Percentiles rank a stretch among this genome's conserved stretches.
Evolutionary conservation across 2,888 invertebrate species (phyloP).

Genomic region (Lordiphosa andalusiaca): DNA sequence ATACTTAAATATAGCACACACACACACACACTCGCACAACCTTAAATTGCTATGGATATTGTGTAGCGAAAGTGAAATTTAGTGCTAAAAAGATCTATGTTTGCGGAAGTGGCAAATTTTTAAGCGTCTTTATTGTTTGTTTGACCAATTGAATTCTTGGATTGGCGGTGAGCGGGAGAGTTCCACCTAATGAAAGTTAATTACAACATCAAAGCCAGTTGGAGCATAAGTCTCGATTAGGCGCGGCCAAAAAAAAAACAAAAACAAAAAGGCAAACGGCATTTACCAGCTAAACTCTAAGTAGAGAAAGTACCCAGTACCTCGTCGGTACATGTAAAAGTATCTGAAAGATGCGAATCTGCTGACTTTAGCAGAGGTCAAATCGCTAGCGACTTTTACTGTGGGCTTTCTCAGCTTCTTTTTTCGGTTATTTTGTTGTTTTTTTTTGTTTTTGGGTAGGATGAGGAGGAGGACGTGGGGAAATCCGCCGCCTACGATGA

Average conservation of each 20-base stretch:
- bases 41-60: slow-evolving; percentile 61
- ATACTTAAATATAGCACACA: slow-evolving; percentile 71
- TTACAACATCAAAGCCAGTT: slow-evolving; percentile 69
- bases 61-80: slow-evolving; percentile 68
- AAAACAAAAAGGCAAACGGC: slow-evolving; percentile 39
- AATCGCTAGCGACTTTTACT: slow-evolving; percentile 64
- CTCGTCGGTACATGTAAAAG: slow-evolving; percentile 61
- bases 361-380: slow-evolving; percentile 61
- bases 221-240: slow-evolving; percentile 67
- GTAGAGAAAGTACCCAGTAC: slow-evolving; percentile 66
- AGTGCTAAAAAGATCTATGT: slow-evolving; percentile 31
- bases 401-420: slow-evolving; percentile 51
- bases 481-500: slow-evolving; percentile 31
- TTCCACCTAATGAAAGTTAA: slow-evolving; percentile 67
- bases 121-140: slow-evolving; percentile 10
- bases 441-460: background rate
- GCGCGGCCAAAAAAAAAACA: slow-evolving; percentile 40
- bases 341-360: slow-evolving; percentile 71
- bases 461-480: background rate
- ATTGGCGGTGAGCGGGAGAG: slow-evolving; percentile 9
- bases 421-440: background rate
- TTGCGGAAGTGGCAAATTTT: slow-evolving; percentile 41
- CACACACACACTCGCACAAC: too few relatives aligned
- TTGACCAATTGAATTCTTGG: slow-evolving; percentile 18
- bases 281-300: slow-evolving; percentile 66